phyloP scores from a whole-genome alignment of 2,888 invertebrate genomes.

The Conomelus anceps region DNA sequence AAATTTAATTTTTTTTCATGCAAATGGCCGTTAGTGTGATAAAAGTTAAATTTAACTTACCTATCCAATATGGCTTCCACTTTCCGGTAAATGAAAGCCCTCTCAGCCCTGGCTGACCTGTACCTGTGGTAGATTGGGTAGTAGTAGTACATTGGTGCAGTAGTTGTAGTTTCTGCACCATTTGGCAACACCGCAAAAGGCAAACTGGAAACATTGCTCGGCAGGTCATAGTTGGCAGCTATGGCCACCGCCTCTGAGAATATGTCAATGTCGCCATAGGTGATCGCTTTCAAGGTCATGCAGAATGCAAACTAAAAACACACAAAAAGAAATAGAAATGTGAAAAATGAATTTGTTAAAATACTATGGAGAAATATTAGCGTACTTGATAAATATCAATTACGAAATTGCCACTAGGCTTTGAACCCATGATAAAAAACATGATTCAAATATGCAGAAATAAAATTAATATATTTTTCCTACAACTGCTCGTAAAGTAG shows the following conservation, averaged over 20 bases:
- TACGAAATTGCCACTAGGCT: no score
- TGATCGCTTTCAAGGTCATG: conserved; percentile 30
- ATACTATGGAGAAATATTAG: neutral
- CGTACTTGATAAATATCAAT: neutral
- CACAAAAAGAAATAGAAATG: neutral
- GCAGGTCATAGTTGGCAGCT: conserved; percentile 29
- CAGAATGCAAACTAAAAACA: conserved; percentile 30
- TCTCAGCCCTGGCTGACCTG: conserved; percentile 15
- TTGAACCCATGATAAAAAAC: no score
- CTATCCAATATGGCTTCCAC: conserved; percentile 28
- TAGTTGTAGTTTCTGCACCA: neutral
- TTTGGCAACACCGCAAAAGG: conserved; percentile 7
- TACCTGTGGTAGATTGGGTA: neutral
- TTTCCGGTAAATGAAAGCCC: conserved; percentile 28
- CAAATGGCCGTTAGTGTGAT: neutral
- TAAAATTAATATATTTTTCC: no score
- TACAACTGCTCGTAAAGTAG: no score
- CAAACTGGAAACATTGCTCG: conserved; percentile 22
- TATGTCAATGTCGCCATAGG: conserved; percentile 27
- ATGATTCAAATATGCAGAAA: no score
- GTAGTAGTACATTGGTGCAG: neutral
- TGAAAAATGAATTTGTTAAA: neutral
- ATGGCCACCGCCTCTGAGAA: conserved; percentile 30
- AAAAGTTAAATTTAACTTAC: conserved; percentile 16
- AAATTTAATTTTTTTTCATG: no score